phyloP scores from a whole-genome alignment of 1,140 invertebrate species.

The Trichonephila clavipes region DNA sequence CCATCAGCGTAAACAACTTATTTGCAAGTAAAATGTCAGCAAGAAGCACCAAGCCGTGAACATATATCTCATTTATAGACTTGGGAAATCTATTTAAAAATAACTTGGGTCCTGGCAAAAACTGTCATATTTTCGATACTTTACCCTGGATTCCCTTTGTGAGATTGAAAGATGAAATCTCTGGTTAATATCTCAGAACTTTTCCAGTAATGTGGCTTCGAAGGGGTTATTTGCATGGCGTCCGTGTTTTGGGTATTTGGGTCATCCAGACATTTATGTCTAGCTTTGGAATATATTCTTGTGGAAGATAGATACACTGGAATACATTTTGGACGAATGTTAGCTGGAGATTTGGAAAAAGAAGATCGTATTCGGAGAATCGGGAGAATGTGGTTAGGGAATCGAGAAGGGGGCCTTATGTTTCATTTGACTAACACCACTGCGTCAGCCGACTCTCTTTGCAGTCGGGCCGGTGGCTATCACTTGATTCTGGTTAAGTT shows the following conservation, averaged over 20 bases:
- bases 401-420: too few relatives aligned
- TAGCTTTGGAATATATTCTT: background rate
- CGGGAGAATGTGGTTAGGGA: too few relatives aligned
- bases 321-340: background rate
- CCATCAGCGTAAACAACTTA: constrained; percentile 62
- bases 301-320: background rate
- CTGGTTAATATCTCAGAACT: background rate
- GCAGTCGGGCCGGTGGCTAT: too few relatives aligned
- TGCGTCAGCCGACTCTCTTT: too few relatives aligned
- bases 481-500: too few relatives aligned
- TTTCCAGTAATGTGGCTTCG: background rate
- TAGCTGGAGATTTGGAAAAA: background rate
- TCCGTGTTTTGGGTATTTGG: background rate
- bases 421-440: too few relatives aligned
- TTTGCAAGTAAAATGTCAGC: constrained; percentile 68
- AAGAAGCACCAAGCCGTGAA: constrained; percentile 36
- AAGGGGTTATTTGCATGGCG: background rate
- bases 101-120: constrained; percentile 33
- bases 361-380: too few relatives aligned
- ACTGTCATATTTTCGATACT: constrained; percentile 63
- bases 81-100: constrained; percentile 67
- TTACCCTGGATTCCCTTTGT: background rate
- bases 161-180: constrained; percentile 23
- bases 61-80: constrained; percentile 59
- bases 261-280: background rate